These are phyloP conservation scores for Phylloscopus collybita DNA, from an alignment of 2,797 vertebrate genomes.

Conservation along the genomic window DNA sequence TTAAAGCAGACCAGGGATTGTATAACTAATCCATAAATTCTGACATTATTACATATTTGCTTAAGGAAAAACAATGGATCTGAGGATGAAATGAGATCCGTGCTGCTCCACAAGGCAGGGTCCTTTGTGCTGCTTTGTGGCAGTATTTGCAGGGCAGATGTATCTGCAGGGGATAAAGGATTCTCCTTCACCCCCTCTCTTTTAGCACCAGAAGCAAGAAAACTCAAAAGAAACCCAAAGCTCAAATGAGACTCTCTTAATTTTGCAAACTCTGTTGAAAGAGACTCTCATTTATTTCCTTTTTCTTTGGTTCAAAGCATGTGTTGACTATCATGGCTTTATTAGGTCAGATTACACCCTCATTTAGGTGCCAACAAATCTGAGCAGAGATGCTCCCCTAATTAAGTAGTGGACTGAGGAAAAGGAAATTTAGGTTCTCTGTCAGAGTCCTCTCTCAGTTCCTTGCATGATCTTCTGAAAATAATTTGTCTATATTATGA, in stretches of 20 bases:
- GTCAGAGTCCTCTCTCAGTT: background rate
- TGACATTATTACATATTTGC: conserved; percentile 47
- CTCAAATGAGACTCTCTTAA: background rate
- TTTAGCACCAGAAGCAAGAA: background rate
- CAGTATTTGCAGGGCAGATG: conserved; percentile 13
- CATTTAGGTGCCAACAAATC: background rate
- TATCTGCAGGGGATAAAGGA: background rate
- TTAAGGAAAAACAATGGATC: conserved; percentile 22
- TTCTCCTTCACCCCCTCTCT: background rate
- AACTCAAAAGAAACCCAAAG: background rate
- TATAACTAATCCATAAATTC: conserved; percentile 36
- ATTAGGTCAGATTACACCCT: background rate
- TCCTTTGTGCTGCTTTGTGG: background rate
- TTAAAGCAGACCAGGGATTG: conserved; percentile 21
- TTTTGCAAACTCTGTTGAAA: background rate
- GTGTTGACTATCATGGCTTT: background rate
- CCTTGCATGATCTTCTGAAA: background rate
- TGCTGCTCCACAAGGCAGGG: background rate
- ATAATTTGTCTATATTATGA: background rate
- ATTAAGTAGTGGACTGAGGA: background rate
- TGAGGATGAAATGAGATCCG: background rate
- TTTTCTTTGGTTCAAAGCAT: background rate
- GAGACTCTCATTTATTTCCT: background rate
- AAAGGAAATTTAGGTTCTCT: background rate
- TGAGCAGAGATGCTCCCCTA: background rate